Evolutionary conservation across 2,113 vertebrate genomes (phyloP).

Genomic region (Cisticola juncidis): DNA sequence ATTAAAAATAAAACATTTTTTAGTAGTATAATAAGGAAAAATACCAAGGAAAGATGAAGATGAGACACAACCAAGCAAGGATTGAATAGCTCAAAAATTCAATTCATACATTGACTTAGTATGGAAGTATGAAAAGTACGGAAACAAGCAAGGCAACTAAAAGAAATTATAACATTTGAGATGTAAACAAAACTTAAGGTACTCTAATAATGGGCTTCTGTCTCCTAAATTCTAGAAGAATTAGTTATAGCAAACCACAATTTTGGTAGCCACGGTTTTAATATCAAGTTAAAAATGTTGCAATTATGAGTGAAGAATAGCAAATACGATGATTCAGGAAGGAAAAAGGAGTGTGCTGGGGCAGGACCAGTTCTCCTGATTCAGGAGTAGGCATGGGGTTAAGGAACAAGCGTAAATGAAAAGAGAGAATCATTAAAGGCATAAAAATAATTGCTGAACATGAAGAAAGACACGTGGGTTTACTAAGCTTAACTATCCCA

Average conservation of each 20-base stretch:
- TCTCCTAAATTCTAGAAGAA: background rate
- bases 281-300: background rate
- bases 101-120: background rate
- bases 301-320: background rate
- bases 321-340: background rate
- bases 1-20: background rate
- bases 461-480: background rate
- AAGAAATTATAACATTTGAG: background rate
- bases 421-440: background rate
- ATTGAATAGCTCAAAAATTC: background rate
- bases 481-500: background rate
- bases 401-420: background rate
- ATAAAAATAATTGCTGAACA: background rate
- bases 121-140: background rate
- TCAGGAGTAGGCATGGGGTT: background rate
- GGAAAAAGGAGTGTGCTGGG: background rate
- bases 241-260: background rate
- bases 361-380: background rate
- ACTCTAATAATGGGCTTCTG: background rate
- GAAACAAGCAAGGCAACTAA: background rate
- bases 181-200: background rate
- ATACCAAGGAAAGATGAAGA: background rate
- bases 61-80: background rate
- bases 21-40: background rate
- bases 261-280: background rate